phyloP scores from a whole-genome alignment of 2,888 invertebrate genomes.

The Yponomeuta sedellus region DNA sequence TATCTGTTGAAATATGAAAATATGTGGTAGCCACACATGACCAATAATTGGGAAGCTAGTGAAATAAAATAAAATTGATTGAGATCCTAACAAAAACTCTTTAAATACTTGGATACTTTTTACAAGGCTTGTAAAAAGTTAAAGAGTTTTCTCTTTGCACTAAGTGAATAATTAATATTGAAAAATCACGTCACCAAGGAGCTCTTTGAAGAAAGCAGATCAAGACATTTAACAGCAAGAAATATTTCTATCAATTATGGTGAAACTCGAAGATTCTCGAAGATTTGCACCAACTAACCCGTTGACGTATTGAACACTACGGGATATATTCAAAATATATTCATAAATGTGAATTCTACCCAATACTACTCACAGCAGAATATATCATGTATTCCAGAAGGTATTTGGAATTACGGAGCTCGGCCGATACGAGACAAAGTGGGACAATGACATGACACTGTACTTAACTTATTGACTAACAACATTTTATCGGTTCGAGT shows the following conservation, averaged over 20 bases:
- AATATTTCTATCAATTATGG: neutral
- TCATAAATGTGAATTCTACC: neutral
- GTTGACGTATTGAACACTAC: too few species aligned
- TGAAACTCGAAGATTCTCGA: neutral
- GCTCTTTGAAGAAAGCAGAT: neutral
- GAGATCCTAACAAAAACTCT: too few species aligned
- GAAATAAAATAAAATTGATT: too few species aligned
- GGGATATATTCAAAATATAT: neutral
- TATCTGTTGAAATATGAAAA: too few species aligned
- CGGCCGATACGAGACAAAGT: neutral
- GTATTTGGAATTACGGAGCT: neutral
- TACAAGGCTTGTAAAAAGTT: too few species aligned
- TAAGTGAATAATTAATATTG: neutral
- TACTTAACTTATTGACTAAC: neutral
- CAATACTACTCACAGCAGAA: neutral
- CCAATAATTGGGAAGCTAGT: too few species aligned
- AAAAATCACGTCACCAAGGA: neutral
- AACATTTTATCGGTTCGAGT: constrained; percentile 1
- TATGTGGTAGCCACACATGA: too few species aligned
- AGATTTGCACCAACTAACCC: too few species aligned
- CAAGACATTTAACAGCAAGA: neutral
- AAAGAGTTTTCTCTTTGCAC: too few species aligned
- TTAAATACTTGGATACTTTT: too few species aligned
- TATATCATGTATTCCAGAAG: neutral
- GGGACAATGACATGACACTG: constrained; percentile 12